These are phyloP conservation scores for Mimas tiliae DNA, from an alignment of 2,888 invertebrate species.

Conservation along the genomic window DNA sequence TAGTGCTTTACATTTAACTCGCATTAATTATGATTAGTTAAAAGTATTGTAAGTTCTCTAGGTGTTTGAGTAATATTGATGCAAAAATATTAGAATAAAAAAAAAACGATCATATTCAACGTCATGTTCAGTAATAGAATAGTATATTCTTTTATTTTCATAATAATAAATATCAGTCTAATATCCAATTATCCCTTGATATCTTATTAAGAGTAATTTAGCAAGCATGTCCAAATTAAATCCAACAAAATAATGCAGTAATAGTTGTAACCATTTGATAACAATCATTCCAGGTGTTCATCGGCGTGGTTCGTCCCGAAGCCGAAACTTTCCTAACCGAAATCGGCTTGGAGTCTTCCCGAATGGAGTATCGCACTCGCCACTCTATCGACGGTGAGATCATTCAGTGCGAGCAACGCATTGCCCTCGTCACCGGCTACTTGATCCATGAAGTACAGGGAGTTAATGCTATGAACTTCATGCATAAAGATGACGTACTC, in stretches of 20 bases:
- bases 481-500: conserved; percentile 94
- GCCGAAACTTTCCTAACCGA: conserved; percentile 83
- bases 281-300: conserved; percentile 73
- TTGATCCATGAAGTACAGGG: conserved; percentile 95
- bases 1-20: too few relatives aligned
- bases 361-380: conserved; percentile 94
- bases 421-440: conserved; percentile 95
- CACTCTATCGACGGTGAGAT: conserved; percentile 95
- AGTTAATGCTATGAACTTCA: conserved; percentile 93
- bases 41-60: too few relatives aligned
- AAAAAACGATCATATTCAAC: too few relatives aligned
- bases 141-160: too few relatives aligned
- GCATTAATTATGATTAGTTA: too few relatives aligned
- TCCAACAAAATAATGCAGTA: background rate
- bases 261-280: background rate
- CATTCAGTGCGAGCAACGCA: conserved; percentile 94
- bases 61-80: too few relatives aligned
- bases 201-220: too few relatives aligned
- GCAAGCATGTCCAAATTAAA: too few relatives aligned
- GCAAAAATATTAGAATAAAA: too few relatives aligned
- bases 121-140: too few relatives aligned
- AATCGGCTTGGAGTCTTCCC: conserved; percentile 63
- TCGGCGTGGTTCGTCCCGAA: conserved; percentile 89
- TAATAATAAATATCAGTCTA: too few relatives aligned
- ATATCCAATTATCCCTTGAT: too few relatives aligned